A percentile compares a stretch with the other conserved stretches of the same genome.
Evolutionary conservation across 2,888 invertebrate species (phyloP).

Genomic region (Plusia festucae): DNA sequence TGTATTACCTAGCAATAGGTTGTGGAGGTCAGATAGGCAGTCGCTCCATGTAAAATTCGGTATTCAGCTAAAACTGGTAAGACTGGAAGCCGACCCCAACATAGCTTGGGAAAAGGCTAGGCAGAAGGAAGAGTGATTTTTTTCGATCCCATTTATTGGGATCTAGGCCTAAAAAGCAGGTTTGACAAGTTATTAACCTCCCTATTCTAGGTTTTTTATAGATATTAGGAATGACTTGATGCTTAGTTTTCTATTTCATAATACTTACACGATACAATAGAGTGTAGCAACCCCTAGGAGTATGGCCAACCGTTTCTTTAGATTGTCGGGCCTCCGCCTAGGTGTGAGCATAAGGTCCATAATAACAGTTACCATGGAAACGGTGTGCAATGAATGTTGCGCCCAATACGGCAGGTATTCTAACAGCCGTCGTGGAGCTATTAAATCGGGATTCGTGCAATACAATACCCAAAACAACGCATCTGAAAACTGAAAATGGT

Average conservation of each 20-base stretch:
- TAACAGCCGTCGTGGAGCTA: constrained; percentile 64
- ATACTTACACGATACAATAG: constrained; percentile 67
- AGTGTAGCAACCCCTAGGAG: constrained; percentile 52
- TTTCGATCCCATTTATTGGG: too few species aligned
- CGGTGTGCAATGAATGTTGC: constrained; percentile 71
- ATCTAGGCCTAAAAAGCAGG: too few species aligned
- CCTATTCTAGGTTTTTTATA: too few species aligned
- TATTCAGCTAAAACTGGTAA: too few species aligned
- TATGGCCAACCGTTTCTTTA: constrained; percentile 53
- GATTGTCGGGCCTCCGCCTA: constrained; percentile 59
- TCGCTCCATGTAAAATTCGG: too few species aligned
- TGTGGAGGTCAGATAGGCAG: too few species aligned
- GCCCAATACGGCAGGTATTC: constrained; percentile 67
- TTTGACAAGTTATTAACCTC: too few species aligned
- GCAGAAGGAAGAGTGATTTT: too few species aligned
- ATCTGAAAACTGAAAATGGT: constrained; percentile 68
- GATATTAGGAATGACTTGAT: too few species aligned
- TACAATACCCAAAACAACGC: constrained; percentile 68
- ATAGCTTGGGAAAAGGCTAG: too few species aligned
- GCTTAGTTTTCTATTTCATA: neutral
- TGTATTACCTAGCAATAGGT: too few species aligned
- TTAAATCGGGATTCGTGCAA: constrained; percentile 49
- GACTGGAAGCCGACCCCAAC: too few species aligned
- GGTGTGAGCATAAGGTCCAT: constrained; percentile 68
- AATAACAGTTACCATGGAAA: constrained; percentile 61